Evolutionary conservation across 2,888 invertebrate species (phyloP), one percentile per base, ranked within the genome.

Genomic region (Calliopum simillimum): DNA sequence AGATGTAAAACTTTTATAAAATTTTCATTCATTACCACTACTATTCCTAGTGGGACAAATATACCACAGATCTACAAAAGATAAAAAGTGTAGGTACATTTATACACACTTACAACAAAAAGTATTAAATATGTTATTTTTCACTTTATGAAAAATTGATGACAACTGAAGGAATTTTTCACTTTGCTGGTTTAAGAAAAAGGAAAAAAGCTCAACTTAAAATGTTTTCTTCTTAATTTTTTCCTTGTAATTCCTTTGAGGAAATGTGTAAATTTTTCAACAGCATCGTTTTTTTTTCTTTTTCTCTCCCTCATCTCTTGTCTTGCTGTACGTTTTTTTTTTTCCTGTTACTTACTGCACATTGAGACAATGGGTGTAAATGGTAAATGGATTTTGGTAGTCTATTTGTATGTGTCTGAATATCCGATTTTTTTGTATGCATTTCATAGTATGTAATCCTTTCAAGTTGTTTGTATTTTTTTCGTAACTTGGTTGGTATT

Each of bases 101-200:
- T n/a, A n/a, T n/a, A n/a, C n/a, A n/a, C n/a, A n/a, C n/a, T n/a
- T n/a, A n/a, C n/a, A 11, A 4, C 2, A 11, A 19, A 21, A 51
- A 51, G 51, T 51, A 51, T 16, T 8, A 51, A 51, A 51, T 51
- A 51, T n/a, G 16, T 21, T 51, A 21, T n/a, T 51, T 51, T n/a
- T n/a, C 51, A 51, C 51, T 51, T 51, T 51, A 51, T 51, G 51
- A 51, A 51, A 51, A 51, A 51, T 51, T 51, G 19, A 51, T 4
- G 51, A 21, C 51, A 51, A 51, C 51, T 51, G n/a, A 51, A 51
- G 51, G 51, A 51, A 51, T 51, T 49, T 16, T 51, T 51, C 51
- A 51, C 4, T 51, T n/a, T 51, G 51, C 19, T n/a, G 51, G 16
- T 4, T 47, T 47, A 14, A 16, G 8, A 49, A 16, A 4, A n/a